Conservation (phyloP, 2,797 vertebrate genomes). For the Nyctibius grandis region DNA sequence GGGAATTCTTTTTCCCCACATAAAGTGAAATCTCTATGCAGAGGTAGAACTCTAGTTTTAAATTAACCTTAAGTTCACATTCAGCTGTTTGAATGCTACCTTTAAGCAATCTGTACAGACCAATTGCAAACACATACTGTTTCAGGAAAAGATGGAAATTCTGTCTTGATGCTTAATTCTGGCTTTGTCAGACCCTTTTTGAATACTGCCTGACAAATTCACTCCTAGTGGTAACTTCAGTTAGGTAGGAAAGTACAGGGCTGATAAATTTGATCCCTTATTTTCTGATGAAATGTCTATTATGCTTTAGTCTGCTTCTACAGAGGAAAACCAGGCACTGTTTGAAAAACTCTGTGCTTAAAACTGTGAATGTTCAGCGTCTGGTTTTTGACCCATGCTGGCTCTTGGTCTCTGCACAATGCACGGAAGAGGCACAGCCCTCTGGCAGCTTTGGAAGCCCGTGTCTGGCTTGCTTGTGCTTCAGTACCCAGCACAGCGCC, state of each 20-base stretch:
- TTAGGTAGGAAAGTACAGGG: neutral
- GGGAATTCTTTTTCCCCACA: neutral
- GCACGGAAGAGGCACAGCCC: neutral
- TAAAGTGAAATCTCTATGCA: neutral
- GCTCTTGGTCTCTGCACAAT: neutral
- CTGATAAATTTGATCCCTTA: neutral
- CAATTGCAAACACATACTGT: neutral
- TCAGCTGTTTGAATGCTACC: neutral
- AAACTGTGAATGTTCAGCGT: neutral
- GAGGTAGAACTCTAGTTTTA: neutral
- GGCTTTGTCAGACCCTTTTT: neutral
- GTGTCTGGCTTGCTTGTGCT: neutral
- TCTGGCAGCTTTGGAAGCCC: neutral
- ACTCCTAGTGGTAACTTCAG: neutral
- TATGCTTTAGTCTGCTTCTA: neutral
- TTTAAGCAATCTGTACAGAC: neutral
- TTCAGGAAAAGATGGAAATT: neutral
- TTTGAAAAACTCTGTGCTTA: neutral
- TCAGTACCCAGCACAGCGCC: accelerated
- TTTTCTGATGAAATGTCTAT: neutral
- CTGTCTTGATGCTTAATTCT: neutral
- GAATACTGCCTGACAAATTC: neutral
- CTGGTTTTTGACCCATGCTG: neutral
- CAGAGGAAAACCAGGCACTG: neutral
- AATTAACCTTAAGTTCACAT: neutral